Conservation (phyloP, 1,140 invertebrate genomes). For the Plutomurus gul region DNA sequence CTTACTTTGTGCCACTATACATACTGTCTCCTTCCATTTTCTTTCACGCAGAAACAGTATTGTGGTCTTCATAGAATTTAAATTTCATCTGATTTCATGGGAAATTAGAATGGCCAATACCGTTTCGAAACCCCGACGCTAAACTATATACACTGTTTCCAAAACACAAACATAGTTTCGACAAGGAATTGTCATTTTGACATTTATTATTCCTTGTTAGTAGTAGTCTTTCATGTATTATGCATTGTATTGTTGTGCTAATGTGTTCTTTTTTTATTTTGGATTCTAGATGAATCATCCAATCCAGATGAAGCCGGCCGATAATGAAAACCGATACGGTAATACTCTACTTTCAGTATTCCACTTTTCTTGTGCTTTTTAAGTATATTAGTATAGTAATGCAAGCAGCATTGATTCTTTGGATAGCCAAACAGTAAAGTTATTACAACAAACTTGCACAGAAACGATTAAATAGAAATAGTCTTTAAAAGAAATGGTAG, state of each 20-base stretch:
- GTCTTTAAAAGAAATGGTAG: too few relatives aligned
- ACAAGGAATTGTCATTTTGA: neutral
- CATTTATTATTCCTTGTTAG: neutral
- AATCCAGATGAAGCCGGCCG: constrained; percentile 99
- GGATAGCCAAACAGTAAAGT: too few relatives aligned
- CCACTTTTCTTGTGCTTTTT: neutral
- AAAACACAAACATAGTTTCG: too few relatives aligned
- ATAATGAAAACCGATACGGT: constrained; percentile 99
- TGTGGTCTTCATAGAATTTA: neutral
- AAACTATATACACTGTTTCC: too few relatives aligned
- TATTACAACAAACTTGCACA: too few relatives aligned
- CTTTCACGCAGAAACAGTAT: too few relatives aligned
- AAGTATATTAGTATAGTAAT: neutral
- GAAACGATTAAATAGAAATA: too few relatives aligned
- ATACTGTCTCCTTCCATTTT: too few relatives aligned
- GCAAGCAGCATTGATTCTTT: neutral
- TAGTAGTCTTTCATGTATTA: neutral
- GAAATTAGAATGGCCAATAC: constrained; percentile 14
- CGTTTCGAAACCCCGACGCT: too few relatives aligned
- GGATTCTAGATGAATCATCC: constrained; percentile 97
- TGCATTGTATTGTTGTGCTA: neutral
- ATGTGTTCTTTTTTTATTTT: constrained; percentile 3
- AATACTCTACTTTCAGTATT: constrained; percentile 58
- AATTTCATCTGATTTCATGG: neutral
- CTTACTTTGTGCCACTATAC: neutral